Conservation (phyloP, 1,140 invertebrate species). For the Melipona quadrifasciata region DNA sequence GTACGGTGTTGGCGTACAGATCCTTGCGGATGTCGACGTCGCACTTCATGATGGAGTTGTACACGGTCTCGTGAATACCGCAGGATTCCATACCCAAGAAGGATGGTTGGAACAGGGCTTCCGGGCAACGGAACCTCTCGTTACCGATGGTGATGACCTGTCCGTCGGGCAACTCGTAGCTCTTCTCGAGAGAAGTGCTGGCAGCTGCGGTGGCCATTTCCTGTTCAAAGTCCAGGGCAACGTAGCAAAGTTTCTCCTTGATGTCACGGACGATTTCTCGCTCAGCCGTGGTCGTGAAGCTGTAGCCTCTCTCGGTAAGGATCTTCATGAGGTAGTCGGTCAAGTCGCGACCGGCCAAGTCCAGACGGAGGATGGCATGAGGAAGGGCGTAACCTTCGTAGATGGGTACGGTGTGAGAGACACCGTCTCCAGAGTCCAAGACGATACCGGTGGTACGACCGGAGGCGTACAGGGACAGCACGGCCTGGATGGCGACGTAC, state of each 20-base stretch:
- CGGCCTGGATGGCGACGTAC: slow-evolving; percentile 94
- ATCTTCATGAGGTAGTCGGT: slow-evolving; percentile 94
- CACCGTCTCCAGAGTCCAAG: slow-evolving; percentile 92
- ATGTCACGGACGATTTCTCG: slow-evolving; percentile 95
- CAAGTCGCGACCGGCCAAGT: slow-evolving; percentile 93
- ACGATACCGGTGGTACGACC: slow-evolving; percentile 94
- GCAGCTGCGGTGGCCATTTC: slow-evolving; percentile 93
- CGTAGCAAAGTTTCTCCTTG: slow-evolving; percentile 96
- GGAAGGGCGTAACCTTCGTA: slow-evolving; percentile 92
- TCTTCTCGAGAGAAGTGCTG: slow-evolving; percentile 90
- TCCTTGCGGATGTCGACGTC: slow-evolving; percentile 93
- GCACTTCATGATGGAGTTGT: slow-evolving; percentile 96
- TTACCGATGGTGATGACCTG: slow-evolving; percentile 94
- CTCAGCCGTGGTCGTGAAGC: slow-evolving; percentile 87
- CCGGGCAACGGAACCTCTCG: slow-evolving; percentile 93
- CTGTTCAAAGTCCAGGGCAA: slow-evolving; percentile 89
- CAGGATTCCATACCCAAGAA: slow-evolving; percentile 92
- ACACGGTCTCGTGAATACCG: slow-evolving; percentile 92
- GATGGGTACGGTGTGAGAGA: slow-evolving; percentile 94
- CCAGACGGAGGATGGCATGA: slow-evolving; percentile 92
- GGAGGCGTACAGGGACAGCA: slow-evolving; percentile 92
- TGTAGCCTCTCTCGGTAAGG: slow-evolving; percentile 89
- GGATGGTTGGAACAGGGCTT: slow-evolving; percentile 92
- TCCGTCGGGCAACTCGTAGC: slow-evolving; percentile 90
- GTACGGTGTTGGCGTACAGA: slow-evolving; percentile 88